phyloP scores from a whole-genome alignment of 2,113 vertebrate species.

The Poeciliopsis prolifica region DNA sequence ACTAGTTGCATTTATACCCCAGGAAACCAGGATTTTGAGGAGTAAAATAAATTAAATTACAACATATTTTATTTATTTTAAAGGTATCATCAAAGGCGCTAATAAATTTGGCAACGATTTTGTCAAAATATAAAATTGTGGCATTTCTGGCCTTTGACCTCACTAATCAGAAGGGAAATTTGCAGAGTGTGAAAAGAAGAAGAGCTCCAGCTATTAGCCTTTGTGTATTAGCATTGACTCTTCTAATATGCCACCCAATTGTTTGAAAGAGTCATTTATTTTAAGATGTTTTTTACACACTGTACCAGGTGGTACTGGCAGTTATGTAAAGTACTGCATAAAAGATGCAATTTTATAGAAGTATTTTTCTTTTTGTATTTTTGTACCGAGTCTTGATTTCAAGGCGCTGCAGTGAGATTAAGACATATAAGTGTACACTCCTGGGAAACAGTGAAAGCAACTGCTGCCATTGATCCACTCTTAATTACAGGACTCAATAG shows the following conservation, averaged over 20 bases:
- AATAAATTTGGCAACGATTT: too few relatives aligned
- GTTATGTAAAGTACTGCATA: neutral
- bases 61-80: too few relatives aligned
- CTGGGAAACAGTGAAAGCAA: conserved; percentile 52
- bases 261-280: neutral
- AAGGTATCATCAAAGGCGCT: too few relatives aligned
- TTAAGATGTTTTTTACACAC: neutral
- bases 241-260: neutral
- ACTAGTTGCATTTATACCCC: too few relatives aligned
- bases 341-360: neutral
- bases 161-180: too few relatives aligned
- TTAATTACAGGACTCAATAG: conserved; percentile 74
- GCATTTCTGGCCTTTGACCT: too few relatives aligned
- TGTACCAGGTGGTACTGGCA: neutral
- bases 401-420: conserved; percentile 7
- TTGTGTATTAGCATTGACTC: neutral
- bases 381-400: conserved; percentile 14
- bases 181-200: too few relatives aligned
- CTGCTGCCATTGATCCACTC: conserved; percentile 70
- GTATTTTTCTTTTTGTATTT: neutral
- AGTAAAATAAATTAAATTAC: too few relatives aligned
- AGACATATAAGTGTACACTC: conserved; percentile 14
- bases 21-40: too few relatives aligned
- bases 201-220: too few relatives aligned
- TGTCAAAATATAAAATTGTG: too few relatives aligned